Base-by-base conservation (phyloP, 2,888 invertebrate species). In the Disparrhopalites patrizii region DNA sequence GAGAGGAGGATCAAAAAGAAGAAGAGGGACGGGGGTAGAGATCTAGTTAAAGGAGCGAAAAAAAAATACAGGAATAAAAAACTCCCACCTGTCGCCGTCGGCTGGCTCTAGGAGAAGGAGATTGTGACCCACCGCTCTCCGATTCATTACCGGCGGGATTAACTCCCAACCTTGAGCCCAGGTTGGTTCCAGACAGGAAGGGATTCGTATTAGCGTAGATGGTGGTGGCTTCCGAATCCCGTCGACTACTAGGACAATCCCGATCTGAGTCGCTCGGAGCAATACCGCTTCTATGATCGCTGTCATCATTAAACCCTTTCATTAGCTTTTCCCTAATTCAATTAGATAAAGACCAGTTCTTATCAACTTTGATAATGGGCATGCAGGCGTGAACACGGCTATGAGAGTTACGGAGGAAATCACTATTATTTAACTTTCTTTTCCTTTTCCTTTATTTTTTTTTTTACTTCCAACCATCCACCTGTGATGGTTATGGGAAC, bases 261-360 rank as follows among this genome's bases (percentile, higher is more conserved):
- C 87, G 87, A 79, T 92, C 93, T 74, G 92, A 93, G 82, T 93
- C 93, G 77, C 91, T 91, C 5, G 91, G 91, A 74, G 89, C 91
- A 76, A 93, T 85, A 79, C 89, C 91, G 85, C 92, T 91, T 81
- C 92, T 89, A 84, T 93, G 91, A 86, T 93, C 93, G 85, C 93
- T 93, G 85, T 38, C 58, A 66, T 52, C 27, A 66, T 36, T 28
- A 31, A 57, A 55, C 55, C 38, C 30, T 31, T 43, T 25, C 18
- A 58, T 51, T 36, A 61, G 61, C 25, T 18, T 50, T 61, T 18
- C 27, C 51, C 38, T 57, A 36, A 40, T 27, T 23, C 54, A 54
- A 31, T 31, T n/a, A n/a, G n/a, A n/a, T n/a, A n/a, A n/a, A n/a
- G n/a, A n/a, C n/a, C n/a, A n/a, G n/a, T n/a, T n/a, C n/a, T n/a